Percentiles rank a stretch among this genome's conserved stretches.
phyloP scores from a whole-genome alignment of 2,888 invertebrate genomes.

The Sesia apiformis region DNA sequence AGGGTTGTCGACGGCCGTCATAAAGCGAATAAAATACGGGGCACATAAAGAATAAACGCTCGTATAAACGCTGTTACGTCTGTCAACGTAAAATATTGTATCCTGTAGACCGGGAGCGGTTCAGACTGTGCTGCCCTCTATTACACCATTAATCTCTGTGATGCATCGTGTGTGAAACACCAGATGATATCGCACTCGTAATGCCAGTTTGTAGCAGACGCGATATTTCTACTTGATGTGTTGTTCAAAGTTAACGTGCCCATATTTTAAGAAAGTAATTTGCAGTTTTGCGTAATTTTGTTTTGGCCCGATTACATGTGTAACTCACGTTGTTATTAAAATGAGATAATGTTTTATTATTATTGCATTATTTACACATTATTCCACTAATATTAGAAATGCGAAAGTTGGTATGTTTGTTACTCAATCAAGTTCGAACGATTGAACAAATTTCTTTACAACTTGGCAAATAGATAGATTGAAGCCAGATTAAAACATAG shows the following conservation, averaged over 20 bases:
- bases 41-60: conserved; percentile 72
- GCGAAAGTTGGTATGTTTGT: neutral
- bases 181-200: conserved; percentile 25
- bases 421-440: neutral
- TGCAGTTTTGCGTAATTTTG: neutral
- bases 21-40: conserved; percentile 74
- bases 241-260: neutral
- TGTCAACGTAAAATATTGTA: conserved; percentile 74
- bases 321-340: too few relatives aligned
- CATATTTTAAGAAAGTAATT: neutral
- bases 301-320: too few relatives aligned
- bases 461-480: too few relatives aligned
- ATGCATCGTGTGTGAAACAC: conserved; percentile 41
- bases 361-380: neutral
- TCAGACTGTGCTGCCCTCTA: conserved; percentile 63
- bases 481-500: too few relatives aligned
- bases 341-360: neutral
- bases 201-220: neutral
- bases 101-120: conserved; percentile 61
- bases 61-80: conserved; percentile 72
- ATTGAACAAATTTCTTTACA: too few relatives aligned
- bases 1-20: conserved; percentile 53
- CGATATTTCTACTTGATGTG: neutral
- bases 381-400: neutral
- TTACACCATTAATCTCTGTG: conserved; percentile 65